phyloP scores from a whole-genome alignment of 2,113 vertebrate species.

The western clawed frog (Xenopus tropicalis) region DNA sequence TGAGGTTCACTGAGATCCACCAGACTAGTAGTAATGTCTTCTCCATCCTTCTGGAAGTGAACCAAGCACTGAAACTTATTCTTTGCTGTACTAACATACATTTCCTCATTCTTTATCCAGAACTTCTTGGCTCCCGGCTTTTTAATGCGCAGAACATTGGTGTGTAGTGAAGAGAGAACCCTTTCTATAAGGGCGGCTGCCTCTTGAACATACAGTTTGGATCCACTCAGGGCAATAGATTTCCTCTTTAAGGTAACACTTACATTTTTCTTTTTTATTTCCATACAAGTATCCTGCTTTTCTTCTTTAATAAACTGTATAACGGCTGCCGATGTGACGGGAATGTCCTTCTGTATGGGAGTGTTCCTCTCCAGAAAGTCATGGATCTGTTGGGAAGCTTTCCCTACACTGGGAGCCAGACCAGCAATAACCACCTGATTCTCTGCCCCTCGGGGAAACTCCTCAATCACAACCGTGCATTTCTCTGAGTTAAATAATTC shows the following conservation, averaged over 20 bases:
- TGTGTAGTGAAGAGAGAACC: constrained; percentile 51
- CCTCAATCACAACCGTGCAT: constrained; percentile 49
- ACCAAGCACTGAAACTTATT: constrained; percentile 59
- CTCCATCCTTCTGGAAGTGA: constrained; percentile 56
- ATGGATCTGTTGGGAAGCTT: constrained; percentile 51
- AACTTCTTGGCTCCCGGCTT: constrained; percentile 68
- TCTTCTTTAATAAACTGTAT: constrained; percentile 62
- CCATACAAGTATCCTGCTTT: background rate
- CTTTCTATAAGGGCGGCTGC: constrained; percentile 45
- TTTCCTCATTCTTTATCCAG: constrained; percentile 58
- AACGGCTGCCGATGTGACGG: constrained; percentile 41
- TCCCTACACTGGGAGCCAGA: constrained; percentile 52
- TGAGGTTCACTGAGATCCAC: constrained; percentile 25
- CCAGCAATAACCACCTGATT: constrained; percentile 67
- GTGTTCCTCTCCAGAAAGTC: constrained; percentile 68
- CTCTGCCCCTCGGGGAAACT: constrained; percentile 24
- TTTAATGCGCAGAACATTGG: constrained; percentile 51
- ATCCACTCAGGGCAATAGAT: constrained; percentile 59
- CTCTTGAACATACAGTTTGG: constrained; percentile 56
- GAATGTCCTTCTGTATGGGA: constrained; percentile 54
- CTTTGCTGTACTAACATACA: constrained; percentile 49
- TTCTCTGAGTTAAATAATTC: constrained; percentile 46
- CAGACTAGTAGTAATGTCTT: background rate
- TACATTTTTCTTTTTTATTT: constrained; percentile 56
- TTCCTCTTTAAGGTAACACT: constrained; percentile 47